Base-by-base conservation (phyloP, 1,140 invertebrate genomes). In the Drosophila orosa region DNA sequence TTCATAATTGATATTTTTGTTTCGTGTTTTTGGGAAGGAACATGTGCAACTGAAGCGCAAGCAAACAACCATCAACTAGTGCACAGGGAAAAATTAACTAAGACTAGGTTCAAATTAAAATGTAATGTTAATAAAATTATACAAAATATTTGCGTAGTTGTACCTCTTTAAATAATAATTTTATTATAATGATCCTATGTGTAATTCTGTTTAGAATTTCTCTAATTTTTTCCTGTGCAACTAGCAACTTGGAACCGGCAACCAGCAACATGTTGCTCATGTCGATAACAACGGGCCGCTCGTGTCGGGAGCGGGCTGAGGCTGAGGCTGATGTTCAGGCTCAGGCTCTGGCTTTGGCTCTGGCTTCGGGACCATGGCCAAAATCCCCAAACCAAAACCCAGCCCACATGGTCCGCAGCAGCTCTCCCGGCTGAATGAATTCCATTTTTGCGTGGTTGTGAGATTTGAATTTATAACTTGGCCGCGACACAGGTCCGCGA, bases 401-500 rank as follows among this genome's bases (percentile, higher is more conserved):
- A 74, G 69, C 81, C 82, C 83, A 85, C 83, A 85, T 85, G 82
- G 61, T 48, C 25, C 56, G n/a, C 39, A 22, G 17, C 40, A 29
- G 10, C 54, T 48, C 44, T 15, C 27, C 15, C 39, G 40, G 35
- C 74, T 85, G 57, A 82, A 85, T 85, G 78, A 86, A 85, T 82
- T 87, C 82, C 69, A 58, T 75, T 75, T 82, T 85, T 85, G 83
- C 84, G 84, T 87, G 80, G 84, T 84, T 85, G 82, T 85, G 66
- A 87, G 82, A 87, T 87, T 87, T 89, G 84, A 87, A 87, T 87
- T 87, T 87, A 87, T 87, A 89, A 87, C 84, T 89, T 87, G 68
- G 76, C 72, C 62, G 74, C 77, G 65, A 86, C 62, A 68, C 59
- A 62, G 63, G 58, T 67, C 57, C 57, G 10, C 31, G 17, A 48